Evolutionary conservation across 2,113 vertebrate genomes (phyloP).

Genomic region (Erpornis zantholeuca): DNA sequence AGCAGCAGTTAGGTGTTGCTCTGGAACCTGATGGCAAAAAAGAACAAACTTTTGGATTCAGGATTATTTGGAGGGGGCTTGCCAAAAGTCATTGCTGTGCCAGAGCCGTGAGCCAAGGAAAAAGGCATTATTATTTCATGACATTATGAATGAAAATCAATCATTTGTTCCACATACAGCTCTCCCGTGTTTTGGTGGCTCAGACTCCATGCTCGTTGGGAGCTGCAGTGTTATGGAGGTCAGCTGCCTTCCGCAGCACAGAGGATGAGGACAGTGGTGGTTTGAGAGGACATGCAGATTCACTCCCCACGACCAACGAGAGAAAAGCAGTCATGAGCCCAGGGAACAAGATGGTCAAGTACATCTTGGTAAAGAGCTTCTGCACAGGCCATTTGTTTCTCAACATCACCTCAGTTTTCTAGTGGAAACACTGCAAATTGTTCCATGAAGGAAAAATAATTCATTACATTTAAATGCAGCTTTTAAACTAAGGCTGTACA

Average conservation of each 20-base stretch:
- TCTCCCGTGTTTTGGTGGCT: background rate
- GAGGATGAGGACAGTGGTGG: rapidly evolving
- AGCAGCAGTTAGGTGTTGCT: background rate
- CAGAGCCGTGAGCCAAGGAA: background rate
- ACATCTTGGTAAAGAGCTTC: background rate
- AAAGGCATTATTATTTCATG: background rate
- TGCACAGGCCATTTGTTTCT: background rate
- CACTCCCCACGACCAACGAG: rapidly evolving
- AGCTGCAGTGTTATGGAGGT: rapidly evolving
- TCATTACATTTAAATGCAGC: background rate
- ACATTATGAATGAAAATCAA: background rate
- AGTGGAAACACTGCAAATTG: background rate
- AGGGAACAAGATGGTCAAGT: background rate
- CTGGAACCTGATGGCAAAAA: background rate
- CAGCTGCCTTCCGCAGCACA: background rate
- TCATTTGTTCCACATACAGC: background rate
- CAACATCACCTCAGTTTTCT: background rate
- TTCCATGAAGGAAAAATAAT: background rate
- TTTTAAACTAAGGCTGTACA: background rate
- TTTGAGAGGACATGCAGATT: background rate
- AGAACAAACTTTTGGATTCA: background rate
- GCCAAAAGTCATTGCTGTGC: background rate
- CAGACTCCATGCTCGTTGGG: rapidly evolving
- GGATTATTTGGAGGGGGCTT: background rate
- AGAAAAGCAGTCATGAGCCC: background rate